These are phyloP conservation scores for Saguinus imperator DNA, from an alignment of 2,113 vertebrate genomes.

Conservation along the genomic window DNA sequence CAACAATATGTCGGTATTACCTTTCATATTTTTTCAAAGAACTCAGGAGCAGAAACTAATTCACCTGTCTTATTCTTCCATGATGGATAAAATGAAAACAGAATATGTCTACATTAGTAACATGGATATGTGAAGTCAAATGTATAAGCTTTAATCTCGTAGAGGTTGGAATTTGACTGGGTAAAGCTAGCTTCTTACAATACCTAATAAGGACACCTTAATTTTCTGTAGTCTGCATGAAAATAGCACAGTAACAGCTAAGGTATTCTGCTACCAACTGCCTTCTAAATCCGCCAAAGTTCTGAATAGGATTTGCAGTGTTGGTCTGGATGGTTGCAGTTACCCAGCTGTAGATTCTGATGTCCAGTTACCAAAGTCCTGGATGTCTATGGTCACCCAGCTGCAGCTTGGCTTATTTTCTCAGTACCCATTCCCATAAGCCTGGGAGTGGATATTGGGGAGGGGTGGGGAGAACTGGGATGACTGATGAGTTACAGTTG, in stretches of 20 bases:
- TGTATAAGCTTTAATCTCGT: not conserved
- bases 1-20: not conserved
- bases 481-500: not conserved
- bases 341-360: not conserved
- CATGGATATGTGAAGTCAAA: not conserved
- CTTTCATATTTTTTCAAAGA: constrained; percentile 14
- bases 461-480: not conserved
- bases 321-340: not conserved
- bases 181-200: not conserved
- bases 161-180: not conserved
- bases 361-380: not conserved
- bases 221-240: constrained; percentile 39
- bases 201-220: constrained; percentile 40
- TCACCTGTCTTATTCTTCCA: not conserved
- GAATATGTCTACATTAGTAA: not conserved
- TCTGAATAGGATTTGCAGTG: not conserved
- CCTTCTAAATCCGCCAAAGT: not conserved
- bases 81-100: not conserved
- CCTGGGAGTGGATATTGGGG: not conserved
- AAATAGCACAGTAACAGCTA: constrained; percentile 43
- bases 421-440: not conserved
- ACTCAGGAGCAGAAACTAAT: constrained; percentile 17
- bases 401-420: not conserved
- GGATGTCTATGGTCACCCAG: not conserved
- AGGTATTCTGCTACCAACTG: not conserved